phyloP scores from a whole-genome alignment of 2,797 vertebrate species.

The Poecilia picta region DNA sequence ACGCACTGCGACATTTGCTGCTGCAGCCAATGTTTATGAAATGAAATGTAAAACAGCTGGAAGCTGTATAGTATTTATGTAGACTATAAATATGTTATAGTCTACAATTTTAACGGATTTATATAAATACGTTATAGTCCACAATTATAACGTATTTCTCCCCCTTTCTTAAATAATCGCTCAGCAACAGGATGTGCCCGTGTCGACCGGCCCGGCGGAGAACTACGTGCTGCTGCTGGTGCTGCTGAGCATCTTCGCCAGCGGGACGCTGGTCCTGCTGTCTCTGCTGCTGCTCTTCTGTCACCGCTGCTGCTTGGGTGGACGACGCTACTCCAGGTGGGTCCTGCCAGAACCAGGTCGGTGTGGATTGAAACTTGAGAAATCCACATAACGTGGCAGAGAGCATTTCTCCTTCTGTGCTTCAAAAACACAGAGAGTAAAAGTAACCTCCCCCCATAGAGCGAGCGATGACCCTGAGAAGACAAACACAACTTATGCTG shows the following conservation, averaged over 20 bases:
- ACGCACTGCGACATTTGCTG: neutral
- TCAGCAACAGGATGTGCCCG: slow-evolving; percentile 76
- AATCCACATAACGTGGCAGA: slow-evolving; percentile 13
- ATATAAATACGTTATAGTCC: neutral
- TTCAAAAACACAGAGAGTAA: slow-evolving; percentile 4
- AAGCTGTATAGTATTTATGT: neutral
- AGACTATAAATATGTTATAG: neutral
- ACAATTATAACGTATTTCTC: neutral
- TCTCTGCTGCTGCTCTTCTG: slow-evolving; percentile 91
- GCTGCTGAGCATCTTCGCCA: slow-evolving; percentile 90
- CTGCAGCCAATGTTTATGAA: neutral
- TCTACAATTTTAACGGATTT: neutral
- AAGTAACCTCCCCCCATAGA: slow-evolving; percentile 68
- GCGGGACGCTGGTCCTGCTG: slow-evolving; percentile 90
- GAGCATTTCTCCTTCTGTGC: slow-evolving; percentile 14
- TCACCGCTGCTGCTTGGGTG: slow-evolving; percentile 89
- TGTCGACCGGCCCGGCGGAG: slow-evolving; percentile 82
- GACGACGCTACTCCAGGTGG: slow-evolving; percentile 89
- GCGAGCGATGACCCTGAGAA: slow-evolving; percentile 95
- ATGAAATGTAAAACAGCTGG: neutral
- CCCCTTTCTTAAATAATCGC: neutral
- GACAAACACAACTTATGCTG: slow-evolving; percentile 93
- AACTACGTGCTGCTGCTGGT: slow-evolving; percentile 90
- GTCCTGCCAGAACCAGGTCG: slow-evolving; percentile 16
- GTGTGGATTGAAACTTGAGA: slow-evolving; percentile 2